Conservation (phyloP, 2,113 vertebrate species). For the Thunnus maccoyii region DNA sequence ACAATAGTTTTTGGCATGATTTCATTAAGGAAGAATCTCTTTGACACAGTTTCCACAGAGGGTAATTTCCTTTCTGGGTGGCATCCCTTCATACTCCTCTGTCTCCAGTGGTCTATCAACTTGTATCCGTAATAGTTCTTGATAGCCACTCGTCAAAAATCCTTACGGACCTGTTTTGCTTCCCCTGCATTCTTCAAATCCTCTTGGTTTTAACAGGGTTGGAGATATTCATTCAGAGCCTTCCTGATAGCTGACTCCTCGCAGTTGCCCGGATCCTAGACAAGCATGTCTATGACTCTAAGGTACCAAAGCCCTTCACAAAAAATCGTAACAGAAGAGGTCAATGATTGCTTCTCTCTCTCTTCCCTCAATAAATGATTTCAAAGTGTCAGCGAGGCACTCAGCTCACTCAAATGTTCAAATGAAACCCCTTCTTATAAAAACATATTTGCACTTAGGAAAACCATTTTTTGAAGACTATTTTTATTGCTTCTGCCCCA, state of each 20-base stretch:
- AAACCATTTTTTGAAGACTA: too few relatives aligned
- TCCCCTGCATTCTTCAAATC: constrained; percentile 40
- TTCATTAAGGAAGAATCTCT: constrained; percentile 76
- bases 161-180: constrained; percentile 45
- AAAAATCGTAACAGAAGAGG: constrained; percentile 30
- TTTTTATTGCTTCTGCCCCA: too few relatives aligned
- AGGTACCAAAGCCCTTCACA: constrained; percentile 22
- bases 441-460: not conserved
- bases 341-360: constrained; percentile 20
- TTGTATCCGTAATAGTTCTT: constrained; percentile 69
- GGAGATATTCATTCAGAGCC: constrained; percentile 13
- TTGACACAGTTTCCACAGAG: constrained; percentile 63
- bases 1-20: constrained; percentile 70
- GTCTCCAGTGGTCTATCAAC: constrained; percentile 42
- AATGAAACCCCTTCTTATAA: constrained; percentile 1
- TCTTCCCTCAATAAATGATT: constrained; percentile 33
- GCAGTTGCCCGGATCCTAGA: constrained; percentile 11
- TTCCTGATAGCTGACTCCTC: constrained; percentile 27
- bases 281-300: not conserved
- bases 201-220: constrained; percentile 61
- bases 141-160: constrained; percentile 75
- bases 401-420: not conserved
- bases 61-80: constrained; percentile 59
- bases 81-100: constrained; percentile 34
- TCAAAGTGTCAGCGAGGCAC: constrained; percentile 36